Base-by-base conservation (phyloP, 2,797 vertebrate species). In the Cichlasoma orientale region DNA sequence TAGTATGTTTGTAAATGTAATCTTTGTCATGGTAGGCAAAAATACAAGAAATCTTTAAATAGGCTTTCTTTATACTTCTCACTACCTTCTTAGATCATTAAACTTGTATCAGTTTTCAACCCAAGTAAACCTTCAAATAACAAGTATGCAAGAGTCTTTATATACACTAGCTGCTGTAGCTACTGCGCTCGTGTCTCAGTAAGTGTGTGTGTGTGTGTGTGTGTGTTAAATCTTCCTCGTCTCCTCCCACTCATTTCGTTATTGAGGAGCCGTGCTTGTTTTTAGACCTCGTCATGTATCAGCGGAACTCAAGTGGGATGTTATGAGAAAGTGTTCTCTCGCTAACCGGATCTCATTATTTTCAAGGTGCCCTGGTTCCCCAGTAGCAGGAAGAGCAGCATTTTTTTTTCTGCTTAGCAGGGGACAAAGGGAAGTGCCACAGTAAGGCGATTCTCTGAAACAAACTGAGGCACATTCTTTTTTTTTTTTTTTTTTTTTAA, bases 281-380 rank as follows among this genome's bases (percentile, higher is more conserved):
- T 87, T 86, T 75, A 81, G 66, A 85, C 72, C 79, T 89, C 74
- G 63, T 80, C 23, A 36, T 66, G 70, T 89, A 83, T 89, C 90
- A 90, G 80, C 82, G 75, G 74, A 76, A 72, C 80, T 81, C 3
- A 56, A 88, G 85, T 89, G 82, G 79, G 84, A 86, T 85, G 78
- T 80, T 78, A 19, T 72, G 83, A 80, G 55, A 44, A 77, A 78
- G 74, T 68, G 68, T 88, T 74, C 77, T 74, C 76, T 63, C 33
- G 16, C 76, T 71, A 82, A 44, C 84, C 63, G 83, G 83, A 83
- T 88, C 77, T 90, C 80, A 85, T 85, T 89, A 82, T 83, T 86
- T 85, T 84, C 76, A 86, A 88, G 88, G 85, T 88, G 79, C 77
- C 83, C 83, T 33, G 56, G 61, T 82, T 86, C 50, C 78, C 77